Conservation (phyloP, 2,888 invertebrate species). For the Actias luna region DNA sequence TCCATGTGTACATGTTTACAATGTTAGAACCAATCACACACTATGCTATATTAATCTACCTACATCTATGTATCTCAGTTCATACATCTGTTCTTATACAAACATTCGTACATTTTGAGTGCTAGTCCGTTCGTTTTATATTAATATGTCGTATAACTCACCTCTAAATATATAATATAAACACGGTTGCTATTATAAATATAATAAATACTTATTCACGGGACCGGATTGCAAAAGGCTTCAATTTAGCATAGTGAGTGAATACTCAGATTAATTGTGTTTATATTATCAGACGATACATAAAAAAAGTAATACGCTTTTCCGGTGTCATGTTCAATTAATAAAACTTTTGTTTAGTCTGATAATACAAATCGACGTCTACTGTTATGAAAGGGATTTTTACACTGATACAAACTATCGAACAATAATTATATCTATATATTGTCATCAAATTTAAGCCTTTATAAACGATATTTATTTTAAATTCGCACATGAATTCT, state of each 20-base stretch:
- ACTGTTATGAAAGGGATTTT: constrained; percentile 43
- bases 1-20: constrained; percentile 14
- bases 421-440: constrained; percentile 55
- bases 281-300: constrained; percentile 32
- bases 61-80: constrained; percentile 5
- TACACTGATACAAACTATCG: constrained; percentile 42
- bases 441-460: constrained; percentile 62
- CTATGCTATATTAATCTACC: constrained; percentile 18
- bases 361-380: constrained; percentile 42
- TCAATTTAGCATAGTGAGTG: constrained; percentile 35
- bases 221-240: constrained; percentile 26
- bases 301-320: background rate
- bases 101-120: background rate
- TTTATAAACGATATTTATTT: constrained; percentile 45
- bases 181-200: background rate
- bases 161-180: background rate
- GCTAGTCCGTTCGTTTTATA: constrained; percentile 1
- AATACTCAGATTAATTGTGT: constrained; percentile 25
- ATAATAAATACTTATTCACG: background rate
- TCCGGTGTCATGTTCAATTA: background rate
- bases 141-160: constrained; percentile 3
- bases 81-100: constrained; percentile 7
- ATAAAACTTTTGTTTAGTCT: constrained; percentile 23
- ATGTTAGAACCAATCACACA: constrained; percentile 20
- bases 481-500: constrained; percentile 57